phyloP scores from a whole-genome alignment of 2,888 invertebrate genomes.

The Tipula unca region DNA sequence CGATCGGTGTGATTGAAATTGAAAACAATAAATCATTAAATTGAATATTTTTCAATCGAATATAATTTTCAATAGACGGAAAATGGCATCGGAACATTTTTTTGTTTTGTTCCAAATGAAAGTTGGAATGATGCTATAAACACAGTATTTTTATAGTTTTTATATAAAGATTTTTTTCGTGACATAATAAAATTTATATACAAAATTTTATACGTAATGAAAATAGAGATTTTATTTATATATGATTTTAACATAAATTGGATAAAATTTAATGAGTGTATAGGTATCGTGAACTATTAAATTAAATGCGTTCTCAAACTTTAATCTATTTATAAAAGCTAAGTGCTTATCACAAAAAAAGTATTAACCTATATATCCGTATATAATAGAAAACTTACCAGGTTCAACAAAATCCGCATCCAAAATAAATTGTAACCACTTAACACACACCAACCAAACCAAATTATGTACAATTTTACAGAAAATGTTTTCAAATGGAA shows the following conservation, averaged over 20 bases:
- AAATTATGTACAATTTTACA: background rate
- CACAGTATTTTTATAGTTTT: background rate
- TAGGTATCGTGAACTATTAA: background rate
- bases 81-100: background rate
- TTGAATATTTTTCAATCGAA: conserved; percentile 14
- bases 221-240: background rate
- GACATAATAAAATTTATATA: background rate
- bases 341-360: no score
- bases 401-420: background rate
- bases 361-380: no score
- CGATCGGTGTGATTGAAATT: background rate
- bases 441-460: background rate
- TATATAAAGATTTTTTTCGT: background rate
- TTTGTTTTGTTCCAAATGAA: background rate
- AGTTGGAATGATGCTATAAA: background rate
- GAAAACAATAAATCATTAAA: background rate
- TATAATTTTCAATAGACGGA: background rate
- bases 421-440: background rate
- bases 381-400: no score
- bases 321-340: no score
- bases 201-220: background rate
- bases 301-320: background rate
- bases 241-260: background rate
- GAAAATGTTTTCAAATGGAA: background rate
- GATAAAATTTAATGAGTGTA: background rate